Base-by-base conservation (phyloP, 2,888 invertebrate species). In the Mesoligia furuncula region DNA sequence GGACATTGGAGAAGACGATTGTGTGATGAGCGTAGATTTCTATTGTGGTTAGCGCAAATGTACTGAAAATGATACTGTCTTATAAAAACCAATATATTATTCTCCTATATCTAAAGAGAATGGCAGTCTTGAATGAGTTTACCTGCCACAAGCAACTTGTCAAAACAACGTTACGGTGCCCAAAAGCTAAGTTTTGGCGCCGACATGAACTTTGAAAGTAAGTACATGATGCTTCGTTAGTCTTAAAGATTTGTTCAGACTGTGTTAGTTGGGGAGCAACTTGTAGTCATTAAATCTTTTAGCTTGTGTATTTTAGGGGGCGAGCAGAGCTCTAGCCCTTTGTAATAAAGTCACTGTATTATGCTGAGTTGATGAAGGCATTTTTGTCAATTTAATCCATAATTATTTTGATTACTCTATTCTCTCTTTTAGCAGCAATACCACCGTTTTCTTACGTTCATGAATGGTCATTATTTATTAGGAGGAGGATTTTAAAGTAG, bases 111-210 rank as follows among this genome's bases (percentile, higher is more conserved):
- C 24, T 51, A 31, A 69, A 79, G 36, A 71, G 39, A 73, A 71
- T 73, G 39, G 68, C 57, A 48, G 36, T 70, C 73, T 70, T 77
- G 65, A 87, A 87, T 79, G 69, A 78, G 68, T 81, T 77, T 67
- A 79, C 73, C 74, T 88, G 59, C 75, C 72, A 51, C 20, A 39
- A 42, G 62, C 54, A 85, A 87, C 69, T 88, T 81, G 79, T 85
- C 78, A 79, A 80, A 87, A 88, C 78, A 81, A 83, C 64, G 73
- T 85, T 84, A 85, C 42, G 65, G 62, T 61, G n/a, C 73, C 78
- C 81, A 84, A 87, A 88, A 88, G 85, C 85, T 64, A 88, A 89
- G 87, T 89, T 87, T 82, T 73, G 75, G 76, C 54, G 76, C 76
- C 76, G 39, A 72, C 87, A 84, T 88, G 69, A 81, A 88, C 73